Evolutionary conservation across 2,888 invertebrate species (phyloP), one percentile per base, ranked within the genome.

Genomic region (Ditula angustiorana): DNA sequence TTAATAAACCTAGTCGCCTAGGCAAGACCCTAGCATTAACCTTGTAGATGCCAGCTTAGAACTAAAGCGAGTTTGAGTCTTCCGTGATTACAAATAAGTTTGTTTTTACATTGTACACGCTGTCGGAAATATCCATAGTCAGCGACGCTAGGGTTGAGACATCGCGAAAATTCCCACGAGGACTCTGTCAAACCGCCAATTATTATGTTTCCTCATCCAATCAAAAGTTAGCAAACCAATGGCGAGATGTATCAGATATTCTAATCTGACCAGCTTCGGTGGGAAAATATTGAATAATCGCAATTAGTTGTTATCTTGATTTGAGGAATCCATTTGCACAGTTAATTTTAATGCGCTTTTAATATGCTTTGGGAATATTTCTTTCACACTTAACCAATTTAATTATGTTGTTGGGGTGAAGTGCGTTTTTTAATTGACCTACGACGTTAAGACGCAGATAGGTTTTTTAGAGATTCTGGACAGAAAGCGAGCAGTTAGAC

Each of bases 141-240:
- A n/a, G n/a, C n/a, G n/a, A n/a, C n/a, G n/a, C n/a, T 37, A 37
- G 16, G 13, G 35, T 37, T 37, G 35, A 1, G 35, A 37, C 35
- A 16, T 35, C n/a, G 1, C 13, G 5, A 7, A 7, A n/a, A 10
- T 37, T 41, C 8, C 53, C 41, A 41, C 49, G 37, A 57, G 56
- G 56, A 62, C 62, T n/a, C n/a, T 57, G 33, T 35, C 23, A 53
- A 53, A 50, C 44, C n/a, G 24, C n/a, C 57, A 57, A 63, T 63
- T 57, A 62, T n/a, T n/a, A 35, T 57, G 26, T 63, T 63, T 44
- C 57, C 30, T 16, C 37, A 50, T 57, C 52, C 52, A 61, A 61
- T 61, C 50, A 50, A 47, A 13, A 16, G 5, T 26, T 5, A 26
- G 5, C 16, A n/a, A 33, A 19, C 2, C 21, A 28, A 33, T 23